phyloP scores from a whole-genome alignment of 2,888 invertebrate species.

The Theretra japonica region DNA sequence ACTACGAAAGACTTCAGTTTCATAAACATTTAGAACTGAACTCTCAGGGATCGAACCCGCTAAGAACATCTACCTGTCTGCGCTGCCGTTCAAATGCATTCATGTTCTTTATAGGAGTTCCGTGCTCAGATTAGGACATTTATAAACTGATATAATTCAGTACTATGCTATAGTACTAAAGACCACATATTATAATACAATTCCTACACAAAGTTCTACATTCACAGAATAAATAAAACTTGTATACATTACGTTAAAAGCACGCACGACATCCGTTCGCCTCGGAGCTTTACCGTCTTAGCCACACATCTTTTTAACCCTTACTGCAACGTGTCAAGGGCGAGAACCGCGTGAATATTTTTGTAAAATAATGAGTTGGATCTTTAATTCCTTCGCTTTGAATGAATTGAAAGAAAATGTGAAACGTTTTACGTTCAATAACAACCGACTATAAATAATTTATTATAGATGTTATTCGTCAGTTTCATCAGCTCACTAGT shows the following conservation, averaged over 20 bases:
- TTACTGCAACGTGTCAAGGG: background rate
- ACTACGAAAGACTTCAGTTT: too few relatives aligned
- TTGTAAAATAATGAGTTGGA: background rate
- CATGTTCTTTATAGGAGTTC: too few relatives aligned
- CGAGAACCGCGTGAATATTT: background rate
- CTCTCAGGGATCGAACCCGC: too few relatives aligned
- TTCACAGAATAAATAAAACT: background rate
- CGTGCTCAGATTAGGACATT: too few relatives aligned
- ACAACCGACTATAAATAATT: too few relatives aligned
- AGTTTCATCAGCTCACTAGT: too few relatives aligned
- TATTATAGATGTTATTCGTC: too few relatives aligned
- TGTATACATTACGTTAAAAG: background rate
- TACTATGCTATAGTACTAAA: background rate
- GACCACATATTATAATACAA: background rate
- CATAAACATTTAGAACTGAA: too few relatives aligned
- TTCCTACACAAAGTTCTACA: constrained; percentile 4
- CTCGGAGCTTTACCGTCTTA: background rate
- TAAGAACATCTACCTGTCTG: too few relatives aligned
- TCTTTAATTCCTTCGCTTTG: background rate
- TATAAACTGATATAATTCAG: background rate
- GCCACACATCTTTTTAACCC: background rate
- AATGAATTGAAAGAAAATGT: background rate
- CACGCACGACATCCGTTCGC: background rate
- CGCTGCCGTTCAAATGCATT: too few relatives aligned
- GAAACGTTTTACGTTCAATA: background rate